Percentiles rank a stretch among this genome's conserved stretches.
These are phyloP conservation scores for Hesperia comma DNA, from an alignment of 2,888 invertebrate genomes.

Conservation along the genomic window DNA sequence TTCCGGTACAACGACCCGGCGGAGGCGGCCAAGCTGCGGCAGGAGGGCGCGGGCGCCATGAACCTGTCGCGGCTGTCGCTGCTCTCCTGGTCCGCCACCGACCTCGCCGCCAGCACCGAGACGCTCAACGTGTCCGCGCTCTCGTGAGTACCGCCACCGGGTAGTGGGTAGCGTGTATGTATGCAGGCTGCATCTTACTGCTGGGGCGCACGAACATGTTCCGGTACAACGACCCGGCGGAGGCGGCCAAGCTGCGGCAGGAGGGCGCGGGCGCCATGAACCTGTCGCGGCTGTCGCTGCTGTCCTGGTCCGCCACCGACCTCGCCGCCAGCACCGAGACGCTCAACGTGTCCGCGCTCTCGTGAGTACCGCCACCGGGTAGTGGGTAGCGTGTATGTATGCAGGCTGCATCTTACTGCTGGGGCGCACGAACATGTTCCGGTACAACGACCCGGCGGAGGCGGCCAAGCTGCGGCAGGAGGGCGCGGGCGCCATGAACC, in stretches of 20 bases:
- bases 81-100: conserved; percentile 92
- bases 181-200: conserved; percentile 88
- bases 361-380: conserved; percentile 44
- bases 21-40: conserved; percentile 92
- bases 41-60: conserved; percentile 87
- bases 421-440: conserved; percentile 91
- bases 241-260: conserved; percentile 92
- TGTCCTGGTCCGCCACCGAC: conserved; percentile 93
- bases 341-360: conserved; percentile 72
- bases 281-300: conserved; percentile 91
- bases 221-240: conserved; percentile 95
- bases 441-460: conserved; percentile 95
- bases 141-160: conserved; percentile 47
- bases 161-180: neutral
- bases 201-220: conserved; percentile 92
- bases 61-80: conserved; percentile 92
- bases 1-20: conserved; percentile 95
- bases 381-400: neutral
- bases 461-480: conserved; percentile 92
- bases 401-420: conserved; percentile 90
- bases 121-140: conserved; percentile 80
- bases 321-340: conserved; percentile 89
- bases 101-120: conserved; percentile 89
- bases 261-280: conserved; percentile 89
- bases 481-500: conserved; percentile 88